These are phyloP conservation scores for Anarhynchus alexandrinus DNA, from an alignment of 2,113 vertebrate genomes.

Conservation along the genomic window DNA sequence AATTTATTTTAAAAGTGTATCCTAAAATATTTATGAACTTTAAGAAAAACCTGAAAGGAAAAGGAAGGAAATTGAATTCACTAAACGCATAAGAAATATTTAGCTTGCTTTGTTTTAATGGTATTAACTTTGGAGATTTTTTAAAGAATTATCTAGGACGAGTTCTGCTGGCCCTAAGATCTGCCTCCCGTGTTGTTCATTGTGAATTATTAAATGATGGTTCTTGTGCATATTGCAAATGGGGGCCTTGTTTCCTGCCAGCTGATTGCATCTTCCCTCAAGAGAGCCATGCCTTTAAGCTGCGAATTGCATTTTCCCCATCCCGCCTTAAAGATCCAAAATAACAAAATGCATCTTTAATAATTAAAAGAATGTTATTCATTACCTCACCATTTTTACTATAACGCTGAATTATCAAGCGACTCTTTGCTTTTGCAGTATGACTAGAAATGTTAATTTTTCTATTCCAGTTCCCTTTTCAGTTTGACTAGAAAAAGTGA, in stretches of 20 bases:
- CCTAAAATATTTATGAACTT: conserved; percentile 21
- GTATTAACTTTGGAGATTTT: conserved; percentile 22
- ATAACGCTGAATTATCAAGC: conserved; percentile 34
- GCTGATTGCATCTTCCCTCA: conserved; percentile 63
- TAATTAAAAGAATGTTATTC: conserved; percentile 71
- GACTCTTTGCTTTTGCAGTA: conserved; percentile 10
- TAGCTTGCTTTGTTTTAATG: background rate
- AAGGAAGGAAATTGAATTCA: background rate
- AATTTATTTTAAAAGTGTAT: background rate
- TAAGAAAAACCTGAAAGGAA: background rate
- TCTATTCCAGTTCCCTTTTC: background rate
- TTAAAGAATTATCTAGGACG: background rate
- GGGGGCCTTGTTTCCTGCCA: conserved; percentile 69
- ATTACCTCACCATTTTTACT: conserved; percentile 59
- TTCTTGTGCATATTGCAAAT: conserved; percentile 63
- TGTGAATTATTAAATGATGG: conserved; percentile 71
- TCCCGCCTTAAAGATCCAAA: conserved; percentile 47
- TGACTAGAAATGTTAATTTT: conserved; percentile 24
- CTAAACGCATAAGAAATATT: background rate
- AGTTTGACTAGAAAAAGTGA: background rate
- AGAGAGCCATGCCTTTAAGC: conserved; percentile 65
- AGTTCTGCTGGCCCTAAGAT: conserved; percentile 36
- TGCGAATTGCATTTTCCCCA: conserved; percentile 34
- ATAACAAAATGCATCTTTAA: conserved; percentile 75
- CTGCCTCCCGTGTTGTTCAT: conserved; percentile 46